These are phyloP conservation scores for Petrocephalus zakoni DNA, from an alignment of 2,113 vertebrate species.

Conservation along the genomic window DNA sequence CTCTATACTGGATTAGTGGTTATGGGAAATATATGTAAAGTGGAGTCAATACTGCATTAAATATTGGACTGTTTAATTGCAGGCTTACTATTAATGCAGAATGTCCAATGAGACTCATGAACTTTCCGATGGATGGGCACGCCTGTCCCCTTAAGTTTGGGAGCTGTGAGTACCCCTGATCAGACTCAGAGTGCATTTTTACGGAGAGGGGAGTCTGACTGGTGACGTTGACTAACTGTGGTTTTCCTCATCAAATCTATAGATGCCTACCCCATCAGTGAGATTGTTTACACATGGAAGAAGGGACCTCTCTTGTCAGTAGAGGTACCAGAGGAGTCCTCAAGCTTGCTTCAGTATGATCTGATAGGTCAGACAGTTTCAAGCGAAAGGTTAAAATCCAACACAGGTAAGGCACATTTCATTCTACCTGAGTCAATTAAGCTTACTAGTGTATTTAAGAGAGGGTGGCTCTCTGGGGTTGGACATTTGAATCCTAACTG, in stretches of 20 bases:
- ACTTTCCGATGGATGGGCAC: constrained; percentile 76
- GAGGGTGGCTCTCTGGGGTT: neutral
- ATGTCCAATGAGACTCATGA: constrained; percentile 74
- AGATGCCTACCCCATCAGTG: constrained; percentile 73
- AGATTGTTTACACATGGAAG: constrained; percentile 75
- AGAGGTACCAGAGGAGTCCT: constrained; percentile 71
- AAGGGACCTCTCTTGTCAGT: constrained; percentile 68
- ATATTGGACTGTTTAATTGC: constrained; percentile 21
- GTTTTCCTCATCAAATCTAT: constrained; percentile 8
- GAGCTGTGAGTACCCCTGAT: constrained; percentile 61
- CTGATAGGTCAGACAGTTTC: constrained; percentile 71
- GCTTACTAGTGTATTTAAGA: neutral
- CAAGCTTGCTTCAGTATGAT: constrained; percentile 71
- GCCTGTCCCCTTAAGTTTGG: constrained; percentile 75
- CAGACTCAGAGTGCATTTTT: constrained; percentile 25
- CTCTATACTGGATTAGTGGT: neutral
- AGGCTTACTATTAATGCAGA: constrained; percentile 76
- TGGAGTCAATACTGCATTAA: neutral
- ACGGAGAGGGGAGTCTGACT: constrained; percentile 38
- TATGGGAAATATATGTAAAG: neutral
- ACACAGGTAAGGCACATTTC: constrained; percentile 55
- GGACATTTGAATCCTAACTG: neutral
- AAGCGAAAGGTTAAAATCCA: constrained; percentile 66
- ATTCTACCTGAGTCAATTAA: neutral
- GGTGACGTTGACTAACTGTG: constrained; percentile 17